phyloP scores from a whole-genome alignment of 2,888 invertebrate species.

The Notocelia uddmanniana region DNA sequence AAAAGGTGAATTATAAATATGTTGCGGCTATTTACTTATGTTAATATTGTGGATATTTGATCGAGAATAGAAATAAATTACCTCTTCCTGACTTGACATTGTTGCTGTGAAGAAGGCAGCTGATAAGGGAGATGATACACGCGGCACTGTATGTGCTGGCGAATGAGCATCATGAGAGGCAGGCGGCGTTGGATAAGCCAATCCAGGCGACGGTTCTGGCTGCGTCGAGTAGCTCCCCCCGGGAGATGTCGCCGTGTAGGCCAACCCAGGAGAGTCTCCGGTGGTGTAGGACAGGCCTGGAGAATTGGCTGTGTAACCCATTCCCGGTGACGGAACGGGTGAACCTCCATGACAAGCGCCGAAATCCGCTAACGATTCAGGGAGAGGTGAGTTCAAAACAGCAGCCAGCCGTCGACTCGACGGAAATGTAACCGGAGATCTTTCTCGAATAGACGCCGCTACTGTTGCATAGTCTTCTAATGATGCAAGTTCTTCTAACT shows the following conservation, averaged over 20 bases:
- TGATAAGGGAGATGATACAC: constrained; percentile 92
- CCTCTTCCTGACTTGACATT: constrained; percentile 94
- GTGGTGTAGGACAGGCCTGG: constrained; percentile 93
- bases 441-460: constrained; percentile 85
- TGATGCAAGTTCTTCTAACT: constrained; percentile 87
- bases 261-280: constrained; percentile 77
- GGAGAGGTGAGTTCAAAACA: constrained; percentile 91
- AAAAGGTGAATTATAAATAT: background rate
- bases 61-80: constrained; percentile 53
- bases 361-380: constrained; percentile 93
- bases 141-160: constrained; percentile 87
- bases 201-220: constrained; percentile 87
- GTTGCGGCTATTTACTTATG: background rate
- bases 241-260: constrained; percentile 76
- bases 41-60: background rate
- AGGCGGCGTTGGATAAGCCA: constrained; percentile 94
- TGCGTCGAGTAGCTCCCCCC: constrained; percentile 76
- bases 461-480: constrained; percentile 87
- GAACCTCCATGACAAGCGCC: constrained; percentile 90
- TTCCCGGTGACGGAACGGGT: constrained; percentile 83
- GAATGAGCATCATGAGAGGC: constrained; percentile 94
- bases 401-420: constrained; percentile 91
- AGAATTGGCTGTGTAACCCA: constrained; percentile 76
- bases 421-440: constrained; percentile 86
- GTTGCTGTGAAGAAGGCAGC: constrained; percentile 94